Evolutionary conservation across 2,888 invertebrate species (phyloP).

Genomic region (Julus scanicus): DNA sequence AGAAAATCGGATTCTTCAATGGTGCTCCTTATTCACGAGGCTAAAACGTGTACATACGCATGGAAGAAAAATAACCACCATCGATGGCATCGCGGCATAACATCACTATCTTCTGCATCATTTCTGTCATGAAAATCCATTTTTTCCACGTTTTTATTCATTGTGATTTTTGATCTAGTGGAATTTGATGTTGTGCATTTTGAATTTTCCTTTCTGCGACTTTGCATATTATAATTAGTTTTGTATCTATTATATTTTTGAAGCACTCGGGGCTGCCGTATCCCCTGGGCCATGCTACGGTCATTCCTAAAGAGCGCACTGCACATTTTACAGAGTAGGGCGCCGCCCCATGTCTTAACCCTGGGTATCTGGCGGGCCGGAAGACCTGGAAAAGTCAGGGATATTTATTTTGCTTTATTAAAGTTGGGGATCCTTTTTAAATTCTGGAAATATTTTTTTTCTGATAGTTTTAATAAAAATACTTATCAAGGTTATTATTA

Average conservation of each 20-base stretch:
- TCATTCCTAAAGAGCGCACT: conserved; percentile 32
- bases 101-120: conserved; percentile 25
- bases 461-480: conserved; percentile 17
- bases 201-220: conserved; percentile 36
- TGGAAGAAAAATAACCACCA: background rate
- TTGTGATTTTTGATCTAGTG: background rate
- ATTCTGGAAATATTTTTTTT: conserved; percentile 25
- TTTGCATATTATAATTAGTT: conserved; percentile 46
- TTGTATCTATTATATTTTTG: background rate
- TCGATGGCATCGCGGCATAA: background rate
- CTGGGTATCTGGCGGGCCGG: conserved; percentile 45
- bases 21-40: conserved; percentile 30
- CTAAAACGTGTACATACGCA: background rate
- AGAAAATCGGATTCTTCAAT: background rate
- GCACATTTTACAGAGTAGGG: conserved; percentile 12
- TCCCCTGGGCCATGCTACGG: conserved; percentile 18
- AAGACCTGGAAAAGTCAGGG: conserved; percentile 26
- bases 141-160: conserved; percentile 46
- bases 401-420: conserved; percentile 19
- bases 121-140: conserved; percentile 35
- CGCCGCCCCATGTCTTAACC: conserved; percentile 34
- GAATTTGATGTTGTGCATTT: conserved; percentile 9
- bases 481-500: background rate
- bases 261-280: background rate
- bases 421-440: background rate